A percentile compares a stretch with the other conserved stretches of the same genome.
phyloP scores from a whole-genome alignment of 2,113 vertebrate genomes.

The Plectropomus leopardus region DNA sequence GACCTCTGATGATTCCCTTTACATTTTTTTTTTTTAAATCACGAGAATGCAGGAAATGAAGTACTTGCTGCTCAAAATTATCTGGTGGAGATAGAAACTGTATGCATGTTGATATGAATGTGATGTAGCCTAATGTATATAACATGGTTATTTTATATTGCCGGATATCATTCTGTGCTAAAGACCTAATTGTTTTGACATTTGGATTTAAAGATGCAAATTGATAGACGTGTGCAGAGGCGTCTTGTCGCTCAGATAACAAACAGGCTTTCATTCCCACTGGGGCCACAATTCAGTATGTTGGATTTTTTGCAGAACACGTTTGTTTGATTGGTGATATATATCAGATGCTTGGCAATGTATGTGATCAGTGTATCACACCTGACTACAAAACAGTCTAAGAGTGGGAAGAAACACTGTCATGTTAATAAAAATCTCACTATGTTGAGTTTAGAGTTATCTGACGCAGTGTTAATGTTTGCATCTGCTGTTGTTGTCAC shows the following conservation, averaged over 20 bases:
- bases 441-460: not conserved
- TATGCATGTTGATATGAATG: not conserved
- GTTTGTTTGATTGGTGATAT: not conserved
- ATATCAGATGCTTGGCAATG: not conserved
- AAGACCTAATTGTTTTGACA: not conserved
- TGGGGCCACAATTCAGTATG: not conserved
- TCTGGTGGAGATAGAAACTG: not conserved
- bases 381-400: not conserved
- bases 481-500: slow-evolving; percentile 2
- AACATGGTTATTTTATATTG: not conserved
- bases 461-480: slow-evolving; percentile 26
- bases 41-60: no score
- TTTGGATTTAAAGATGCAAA: not conserved
- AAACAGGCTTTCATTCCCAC: not conserved
- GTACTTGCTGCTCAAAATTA: no score
- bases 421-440: slow-evolving; percentile 5
- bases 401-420: not conserved
- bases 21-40: no score
- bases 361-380: not conserved
- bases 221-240: not conserved
- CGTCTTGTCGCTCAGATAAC: not conserved
- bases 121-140: no score
- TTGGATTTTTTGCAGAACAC: not conserved
- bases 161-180: not conserved
- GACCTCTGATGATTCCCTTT: no score